These are phyloP conservation scores for Pyralis farinalis DNA, from an alignment of 2,888 invertebrate genomes.

Conservation along the genomic window DNA sequence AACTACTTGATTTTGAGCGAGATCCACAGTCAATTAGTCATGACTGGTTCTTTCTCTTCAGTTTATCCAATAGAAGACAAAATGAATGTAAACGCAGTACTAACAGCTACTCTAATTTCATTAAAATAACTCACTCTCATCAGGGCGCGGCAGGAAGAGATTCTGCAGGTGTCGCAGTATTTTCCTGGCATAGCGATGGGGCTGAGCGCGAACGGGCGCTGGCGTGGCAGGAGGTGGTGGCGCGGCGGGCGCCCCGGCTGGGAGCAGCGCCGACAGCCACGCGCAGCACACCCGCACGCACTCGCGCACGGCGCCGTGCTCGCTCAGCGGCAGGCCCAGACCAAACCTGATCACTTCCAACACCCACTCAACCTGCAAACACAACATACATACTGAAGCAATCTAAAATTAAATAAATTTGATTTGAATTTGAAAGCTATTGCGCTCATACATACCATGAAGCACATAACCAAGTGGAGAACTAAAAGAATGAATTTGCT, in stretches of 20 bases:
- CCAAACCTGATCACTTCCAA: conserved; percentile 95
- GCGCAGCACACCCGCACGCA: conserved; percentile 98
- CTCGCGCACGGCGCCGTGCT: conserved; percentile 96
- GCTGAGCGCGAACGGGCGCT: conserved; percentile 92
- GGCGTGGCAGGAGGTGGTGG: conserved; percentile 94
- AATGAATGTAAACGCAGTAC: no score
- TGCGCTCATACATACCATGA: no score
- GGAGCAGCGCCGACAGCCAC: conserved; percentile 94
- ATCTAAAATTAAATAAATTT: no score
- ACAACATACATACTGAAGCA: no score
- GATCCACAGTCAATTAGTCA: no score
- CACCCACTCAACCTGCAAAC: conserved; percentile 89
- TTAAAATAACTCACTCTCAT: conserved; percentile 90
- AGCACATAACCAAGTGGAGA: no score
- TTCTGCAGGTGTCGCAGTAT: conserved; percentile 97
- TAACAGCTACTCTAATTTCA: no score
- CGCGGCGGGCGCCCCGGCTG: conserved; percentile 92
- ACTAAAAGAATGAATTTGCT: no score
- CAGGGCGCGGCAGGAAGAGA: conserved; percentile 95
- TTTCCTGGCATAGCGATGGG: conserved; percentile 93
- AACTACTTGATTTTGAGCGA: no score
- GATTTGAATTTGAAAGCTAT: no score
- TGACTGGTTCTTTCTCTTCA: no score
- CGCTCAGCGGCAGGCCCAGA: conserved; percentile 92
- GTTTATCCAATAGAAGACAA: no score